Evolutionary conservation across 2,113 vertebrate species (phyloP).

Genomic region (Hemichromis elongatus): DNA sequence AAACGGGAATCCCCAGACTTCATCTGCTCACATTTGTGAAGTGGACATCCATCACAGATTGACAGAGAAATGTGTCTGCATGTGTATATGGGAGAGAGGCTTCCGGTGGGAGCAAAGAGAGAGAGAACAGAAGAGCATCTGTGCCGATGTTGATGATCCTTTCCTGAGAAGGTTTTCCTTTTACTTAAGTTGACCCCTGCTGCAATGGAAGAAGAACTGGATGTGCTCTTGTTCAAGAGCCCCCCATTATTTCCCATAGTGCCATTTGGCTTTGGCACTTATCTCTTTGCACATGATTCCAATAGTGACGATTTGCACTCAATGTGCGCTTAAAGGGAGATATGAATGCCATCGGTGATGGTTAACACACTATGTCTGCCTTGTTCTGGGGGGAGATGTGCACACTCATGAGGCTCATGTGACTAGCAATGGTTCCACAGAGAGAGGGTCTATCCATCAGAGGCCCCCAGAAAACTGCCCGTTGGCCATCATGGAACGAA

Average conservation of each 20-base stretch:
- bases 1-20: constrained; percentile 67
- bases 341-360: constrained; percentile 42
- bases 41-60: constrained; percentile 61
- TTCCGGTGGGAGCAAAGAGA: neutral
- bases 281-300: constrained; percentile 51
- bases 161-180: constrained; percentile 48
- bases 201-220: constrained; percentile 3
- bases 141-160: constrained; percentile 30
- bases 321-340: constrained; percentile 7
- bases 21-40: constrained; percentile 56
- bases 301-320: constrained; percentile 41
- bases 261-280: constrained; percentile 4
- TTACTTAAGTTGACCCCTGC: constrained; percentile 30
- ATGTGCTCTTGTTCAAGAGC: neutral
- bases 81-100: constrained; percentile 29
- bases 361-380: constrained; percentile 44
- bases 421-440: constrained; percentile 46
- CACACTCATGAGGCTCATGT: constrained; percentile 61
- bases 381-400: constrained; percentile 15
- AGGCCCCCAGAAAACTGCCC: constrained; percentile 30
- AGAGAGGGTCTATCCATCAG: constrained; percentile 44
- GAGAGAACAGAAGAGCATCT: constrained; percentile 51
- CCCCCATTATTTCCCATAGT: neutral
- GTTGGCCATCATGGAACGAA: constrained; percentile 30
- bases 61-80: constrained; percentile 49